phyloP scores from a whole-genome alignment of 2,113 vertebrate species.

The Rhabdornis inornatus region DNA sequence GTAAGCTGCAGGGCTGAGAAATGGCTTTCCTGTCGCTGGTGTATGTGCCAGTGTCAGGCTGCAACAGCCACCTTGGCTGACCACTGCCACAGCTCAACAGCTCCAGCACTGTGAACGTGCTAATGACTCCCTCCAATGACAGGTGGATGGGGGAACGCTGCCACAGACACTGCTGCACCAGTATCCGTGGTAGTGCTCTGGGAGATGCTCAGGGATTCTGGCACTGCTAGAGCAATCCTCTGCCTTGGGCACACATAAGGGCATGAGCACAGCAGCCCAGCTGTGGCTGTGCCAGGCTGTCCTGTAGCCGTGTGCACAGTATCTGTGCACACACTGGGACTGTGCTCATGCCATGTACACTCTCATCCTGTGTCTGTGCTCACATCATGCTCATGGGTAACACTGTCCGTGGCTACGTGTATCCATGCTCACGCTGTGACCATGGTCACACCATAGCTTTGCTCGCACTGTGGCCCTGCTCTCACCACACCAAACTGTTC shows the following conservation, averaged over 20 bases:
- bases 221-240: not conserved
- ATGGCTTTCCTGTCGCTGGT: not conserved
- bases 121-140: too few species aligned
- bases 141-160: rapidly evolving
- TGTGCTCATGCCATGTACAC: not conserved
- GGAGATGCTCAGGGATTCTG: not conserved
- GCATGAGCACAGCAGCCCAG: too few species aligned
- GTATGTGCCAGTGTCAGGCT: not conserved
- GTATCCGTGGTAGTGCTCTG: rapidly evolving
- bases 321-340: not conserved
- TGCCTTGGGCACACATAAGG: rapidly evolving
- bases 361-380: not conserved
- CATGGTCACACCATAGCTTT: not conserved
- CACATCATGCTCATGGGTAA: not conserved
- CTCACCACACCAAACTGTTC: not conserved
- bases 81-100: not conserved
- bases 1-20: not conserved
- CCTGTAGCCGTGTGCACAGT: rapidly evolving
- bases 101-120: rapidly evolving
- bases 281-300: not conserved
- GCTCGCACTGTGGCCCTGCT: not conserved
- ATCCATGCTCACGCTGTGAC: not conserved
- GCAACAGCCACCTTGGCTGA: not conserved
- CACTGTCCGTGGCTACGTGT: not conserved
- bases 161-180: not conserved